Base-by-base conservation (phyloP, 2,797 vertebrate species). In the Pangasius sanitwongsei region DNA sequence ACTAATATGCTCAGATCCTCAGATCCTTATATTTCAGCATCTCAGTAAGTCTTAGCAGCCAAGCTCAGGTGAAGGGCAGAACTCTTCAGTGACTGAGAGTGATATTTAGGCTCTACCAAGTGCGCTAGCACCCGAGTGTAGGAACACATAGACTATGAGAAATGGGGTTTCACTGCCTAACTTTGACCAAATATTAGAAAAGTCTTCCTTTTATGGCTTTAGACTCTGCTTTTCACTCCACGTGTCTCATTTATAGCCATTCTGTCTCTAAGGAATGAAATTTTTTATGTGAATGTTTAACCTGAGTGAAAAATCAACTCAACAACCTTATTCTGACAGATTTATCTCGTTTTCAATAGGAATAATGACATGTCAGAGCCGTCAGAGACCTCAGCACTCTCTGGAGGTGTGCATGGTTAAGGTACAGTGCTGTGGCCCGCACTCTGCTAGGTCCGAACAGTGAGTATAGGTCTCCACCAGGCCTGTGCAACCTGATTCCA, bases 21-120 rank as follows among this genome's bases (percentile, higher is more conserved):
- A 6, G 88, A 89, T 92, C 90, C 86, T 91, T 90, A 6, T 77
- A 53, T 92, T 92, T 92, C 90, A 92, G 85, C 89, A 65, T 87
- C 88, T 87, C 88, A 57, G 83, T 92, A 90, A 92, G 92, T 92
- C 87, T 89, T 74, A 89, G 88, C 37, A 23, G 34, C 8, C 69
- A 23, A 50, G 12, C 74, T 50, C 74, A 75, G 41, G 11, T 28
- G 11, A 48, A 75, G 72, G 74, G 44, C 25, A 78, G 28, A 78
- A n/a, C 48, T 78, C 44, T 77, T 16, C 28, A 78, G 48, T 31
- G 28, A 53, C 28, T 50, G 25, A 50, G 12, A n/a, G 41, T 50
- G 48, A 53, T 78, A 50, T 77, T 50, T 77, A 77, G 28, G 6
- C 28, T 53, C 75, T 53, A 53, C 6, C 18, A 15, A 50, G 25